Evolutionary conservation across 2,113 vertebrate genomes (phyloP).

Genomic region (Campylomormyrus numenius): DNA sequence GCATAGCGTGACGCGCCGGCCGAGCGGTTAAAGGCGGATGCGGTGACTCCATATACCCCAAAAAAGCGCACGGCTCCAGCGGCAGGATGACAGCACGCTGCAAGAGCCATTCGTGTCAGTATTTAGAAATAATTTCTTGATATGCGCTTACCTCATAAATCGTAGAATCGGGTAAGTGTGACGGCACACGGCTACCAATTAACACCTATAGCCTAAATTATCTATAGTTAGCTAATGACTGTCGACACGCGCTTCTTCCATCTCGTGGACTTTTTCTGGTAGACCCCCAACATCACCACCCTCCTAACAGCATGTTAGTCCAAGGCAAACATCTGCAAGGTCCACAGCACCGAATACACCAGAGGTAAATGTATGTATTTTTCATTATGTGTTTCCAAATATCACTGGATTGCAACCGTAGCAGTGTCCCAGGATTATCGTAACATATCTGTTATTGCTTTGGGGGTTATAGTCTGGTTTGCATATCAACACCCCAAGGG

Average conservation of each 20-base stretch:
- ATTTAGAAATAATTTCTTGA: background rate
- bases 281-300: background rate
- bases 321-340: background rate
- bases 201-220: background rate
- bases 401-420: background rate
- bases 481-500: background rate
- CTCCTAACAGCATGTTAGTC: background rate
- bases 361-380: background rate
- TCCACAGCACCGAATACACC: background rate
- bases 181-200: background rate
- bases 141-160: background rate
- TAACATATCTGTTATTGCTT: background rate
- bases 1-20: slow-evolving; percentile 45
- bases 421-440: background rate
- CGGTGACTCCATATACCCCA: slow-evolving; percentile 41
- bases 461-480: background rate
- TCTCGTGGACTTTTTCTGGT: background rate
- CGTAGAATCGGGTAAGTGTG: background rate
- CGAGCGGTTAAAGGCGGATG: slow-evolving; percentile 55
- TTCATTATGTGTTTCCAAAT: background rate
- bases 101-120: background rate
- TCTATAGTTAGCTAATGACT: background rate
- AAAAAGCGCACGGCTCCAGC: slow-evolving; percentile 29
- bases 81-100: background rate
- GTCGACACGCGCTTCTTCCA: background rate